Conservation (phyloP, 2,113 vertebrate genomes). For the Chaenogobius annularis region DNA sequence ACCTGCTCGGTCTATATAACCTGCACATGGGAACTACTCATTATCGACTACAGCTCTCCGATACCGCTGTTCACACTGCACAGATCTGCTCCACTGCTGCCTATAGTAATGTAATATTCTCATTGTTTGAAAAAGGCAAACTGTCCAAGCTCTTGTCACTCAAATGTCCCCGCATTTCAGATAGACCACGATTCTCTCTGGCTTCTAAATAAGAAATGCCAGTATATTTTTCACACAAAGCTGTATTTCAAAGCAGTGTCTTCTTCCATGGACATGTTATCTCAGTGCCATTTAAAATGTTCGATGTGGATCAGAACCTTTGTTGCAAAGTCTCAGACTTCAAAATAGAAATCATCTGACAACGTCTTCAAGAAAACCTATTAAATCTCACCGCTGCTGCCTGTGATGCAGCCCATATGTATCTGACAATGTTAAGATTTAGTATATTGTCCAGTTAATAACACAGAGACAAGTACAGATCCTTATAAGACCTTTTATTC, state of each 20-base stretch:
- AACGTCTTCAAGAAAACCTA: slow-evolving; percentile 5
- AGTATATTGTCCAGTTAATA: background rate
- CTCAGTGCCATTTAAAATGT: slow-evolving; percentile 6
- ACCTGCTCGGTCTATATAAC: slow-evolving; percentile 16
- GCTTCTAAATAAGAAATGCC: slow-evolving; percentile 4
- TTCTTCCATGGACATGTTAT: background rate
- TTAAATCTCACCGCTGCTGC: background rate
- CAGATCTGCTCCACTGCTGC: slow-evolving; percentile 24
- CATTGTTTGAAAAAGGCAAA: slow-evolving; percentile 14
- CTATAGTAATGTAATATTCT: slow-evolving; percentile 6
- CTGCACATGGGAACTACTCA: slow-evolving; percentile 12
- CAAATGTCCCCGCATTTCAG: slow-evolving; percentile 17
- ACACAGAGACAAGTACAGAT: background rate
- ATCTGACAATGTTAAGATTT: slow-evolving; percentile 3
- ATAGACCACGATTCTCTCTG: background rate
- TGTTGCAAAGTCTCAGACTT: background rate
- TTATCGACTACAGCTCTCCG: slow-evolving; percentile 13
- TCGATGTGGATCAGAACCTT: background rate
- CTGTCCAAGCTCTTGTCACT: slow-evolving; percentile 35
- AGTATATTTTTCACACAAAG: background rate
- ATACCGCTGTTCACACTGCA: slow-evolving; percentile 8
- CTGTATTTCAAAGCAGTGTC: background rate
- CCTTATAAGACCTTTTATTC: background rate
- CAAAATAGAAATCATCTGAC: slow-evolving; percentile 13
- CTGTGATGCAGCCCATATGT: background rate